A percentile compares a stretch with the other conserved stretches of the same genome.
Evolutionary conservation across 2,888 invertebrate species (phyloP).

Genomic region (Argyresthia goedartella): DNA sequence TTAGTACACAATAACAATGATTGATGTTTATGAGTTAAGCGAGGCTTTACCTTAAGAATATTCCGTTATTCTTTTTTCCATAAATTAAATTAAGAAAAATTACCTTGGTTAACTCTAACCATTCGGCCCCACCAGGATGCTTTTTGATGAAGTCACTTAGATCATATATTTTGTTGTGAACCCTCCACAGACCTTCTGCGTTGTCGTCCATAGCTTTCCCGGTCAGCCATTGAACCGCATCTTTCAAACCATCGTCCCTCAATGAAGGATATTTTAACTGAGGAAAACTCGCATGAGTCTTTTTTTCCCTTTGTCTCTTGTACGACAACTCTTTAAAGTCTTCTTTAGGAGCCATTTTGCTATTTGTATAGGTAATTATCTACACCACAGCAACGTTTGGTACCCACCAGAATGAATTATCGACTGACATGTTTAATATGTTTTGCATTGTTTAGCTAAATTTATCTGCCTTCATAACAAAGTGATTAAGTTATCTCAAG

Average conservation of each 20-base stretch:
- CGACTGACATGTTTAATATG: too few species aligned
- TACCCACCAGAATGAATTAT: too few species aligned
- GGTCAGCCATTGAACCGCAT: slow-evolving; percentile 70
- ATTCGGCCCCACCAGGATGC: slow-evolving; percentile 90
- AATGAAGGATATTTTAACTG: slow-evolving; percentile 62
- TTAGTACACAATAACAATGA: too few species aligned
- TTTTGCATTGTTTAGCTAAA: too few species aligned
- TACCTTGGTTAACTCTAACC: slow-evolving; percentile 40
- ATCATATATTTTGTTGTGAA: slow-evolving; percentile 85
- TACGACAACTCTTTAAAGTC: slow-evolving; percentile 26
- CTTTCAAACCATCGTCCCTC: slow-evolving; percentile 40
- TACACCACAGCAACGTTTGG: too few species aligned
- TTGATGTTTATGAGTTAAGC: too few species aligned
- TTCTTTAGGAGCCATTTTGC: slow-evolving; percentile 24
- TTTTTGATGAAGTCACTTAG: slow-evolving; percentile 80
- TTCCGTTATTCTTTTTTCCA: too few species aligned
- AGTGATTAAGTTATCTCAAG: too few species aligned
- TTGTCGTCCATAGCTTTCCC: slow-evolving; percentile 77
- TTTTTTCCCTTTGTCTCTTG: slow-evolving; percentile 31
- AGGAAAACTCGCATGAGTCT: slow-evolving; percentile 51
- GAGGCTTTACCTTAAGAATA: too few species aligned
- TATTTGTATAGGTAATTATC: too few species aligned
- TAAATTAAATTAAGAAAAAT: not conserved
- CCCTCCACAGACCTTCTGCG: slow-evolving; percentile 82
- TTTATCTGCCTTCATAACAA: too few species aligned